These are phyloP conservation scores for Staurois parvus DNA, from an alignment of 2,797 vertebrate species.

Conservation along the genomic window DNA sequence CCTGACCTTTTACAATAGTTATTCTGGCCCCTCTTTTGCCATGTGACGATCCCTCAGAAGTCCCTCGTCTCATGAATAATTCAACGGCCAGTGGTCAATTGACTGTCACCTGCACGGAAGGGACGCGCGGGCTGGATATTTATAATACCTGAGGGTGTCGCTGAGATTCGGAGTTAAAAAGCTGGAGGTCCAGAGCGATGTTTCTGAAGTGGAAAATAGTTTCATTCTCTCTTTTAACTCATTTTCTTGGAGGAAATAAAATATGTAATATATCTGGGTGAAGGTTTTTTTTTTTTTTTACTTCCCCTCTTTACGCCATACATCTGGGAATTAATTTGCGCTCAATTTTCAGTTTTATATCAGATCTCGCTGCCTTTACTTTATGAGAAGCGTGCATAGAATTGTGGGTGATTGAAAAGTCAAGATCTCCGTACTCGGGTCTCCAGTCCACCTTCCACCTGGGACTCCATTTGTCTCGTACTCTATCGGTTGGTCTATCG, in stretches of 20 bases:
- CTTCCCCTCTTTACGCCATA: background rate
- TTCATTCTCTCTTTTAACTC: slow-evolving; percentile 10
- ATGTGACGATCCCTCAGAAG: slow-evolving; percentile 63
- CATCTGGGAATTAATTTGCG: slow-evolving; percentile 57
- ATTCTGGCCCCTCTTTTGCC: slow-evolving; percentile 68
- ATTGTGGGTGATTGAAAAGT: slow-evolving; percentile 32
- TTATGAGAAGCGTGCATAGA: slow-evolving; percentile 28
- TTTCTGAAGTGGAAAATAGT: slow-evolving; percentile 57
- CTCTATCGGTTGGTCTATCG: no score
- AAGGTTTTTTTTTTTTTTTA: background rate
- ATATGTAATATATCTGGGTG: slow-evolving; percentile 24
- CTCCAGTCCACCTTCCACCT: no score
- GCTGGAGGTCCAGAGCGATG: slow-evolving; percentile 7
- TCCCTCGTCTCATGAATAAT: slow-evolving; percentile 64
- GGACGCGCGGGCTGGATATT: slow-evolving; percentile 46
- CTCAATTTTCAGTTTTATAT: slow-evolving; percentile 54
- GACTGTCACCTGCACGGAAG: slow-evolving; percentile 44
- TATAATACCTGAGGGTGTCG: slow-evolving; percentile 34
- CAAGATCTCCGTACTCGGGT: background rate
- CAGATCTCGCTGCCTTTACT: slow-evolving; percentile 37
- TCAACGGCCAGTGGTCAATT: slow-evolving; percentile 62
- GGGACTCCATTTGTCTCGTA: no score
- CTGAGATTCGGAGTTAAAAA: slow-evolving; percentile 21
- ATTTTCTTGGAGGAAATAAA: background rate
- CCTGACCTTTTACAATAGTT: slow-evolving; percentile 64